Evolutionary conservation across 2,113 vertebrate genomes (phyloP), one percentile per base, ranked within the genome.

Genomic region (Hypocryptadius cinnamomeus): DNA sequence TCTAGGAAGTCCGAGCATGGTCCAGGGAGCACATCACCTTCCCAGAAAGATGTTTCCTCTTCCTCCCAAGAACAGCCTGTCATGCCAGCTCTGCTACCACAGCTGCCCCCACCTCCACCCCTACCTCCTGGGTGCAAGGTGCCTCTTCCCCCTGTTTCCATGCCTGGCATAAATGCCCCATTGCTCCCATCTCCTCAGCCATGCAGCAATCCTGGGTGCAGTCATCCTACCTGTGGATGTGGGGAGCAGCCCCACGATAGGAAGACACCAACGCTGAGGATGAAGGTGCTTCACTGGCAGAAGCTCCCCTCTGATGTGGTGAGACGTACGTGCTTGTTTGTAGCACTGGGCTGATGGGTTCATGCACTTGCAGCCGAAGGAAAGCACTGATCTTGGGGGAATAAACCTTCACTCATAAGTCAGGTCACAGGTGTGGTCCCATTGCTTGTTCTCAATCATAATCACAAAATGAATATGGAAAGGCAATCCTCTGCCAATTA

Each of bases 201-300:
- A 3, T 86, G 89, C 69, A 72, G 96, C 98, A 3, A 51, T 96
- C 83, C 96, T 93, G 42, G 95, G 95, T 50, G 97, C 90, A 30
- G 53, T 40, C 83, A 90, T 90, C 25, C 23, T 56, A 12, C 87
- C 97, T 76, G 61, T 70, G 98, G 98, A 5, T 93, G 68, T 5
- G 44, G 61, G 8, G 76, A 61, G 33, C 61, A 39, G 53, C 76
- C 73, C 16, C 82, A 84, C 2, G 7, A 80, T 51, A 97, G 94
- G 90, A 90, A 92, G 56, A 97, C 80, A 0, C 99, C 99, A 1
- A 97, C 97, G 0, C 54, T 98, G 89, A 97, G 98, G 92, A 99
- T 99, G 99, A 99, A 99, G 90, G 96, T 98, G 56, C 97, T 99
- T 21, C 99, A 99, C 96, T 99, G 99, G 99, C 99, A 99, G 97